phyloP scores from a whole-genome alignment of 1,140 invertebrate species.

The Diorhabda elongata region DNA sequence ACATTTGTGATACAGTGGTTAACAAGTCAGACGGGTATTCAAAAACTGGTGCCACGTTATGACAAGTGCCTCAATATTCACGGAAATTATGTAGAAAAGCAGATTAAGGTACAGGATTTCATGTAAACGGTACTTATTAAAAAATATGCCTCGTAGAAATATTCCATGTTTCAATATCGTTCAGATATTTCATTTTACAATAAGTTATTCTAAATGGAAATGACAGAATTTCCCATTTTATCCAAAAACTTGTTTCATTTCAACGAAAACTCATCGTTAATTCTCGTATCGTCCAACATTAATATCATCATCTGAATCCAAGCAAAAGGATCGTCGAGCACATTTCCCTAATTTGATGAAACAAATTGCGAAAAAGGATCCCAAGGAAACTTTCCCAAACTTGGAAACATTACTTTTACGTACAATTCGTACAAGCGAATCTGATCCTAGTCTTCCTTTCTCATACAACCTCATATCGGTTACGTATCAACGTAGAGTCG shows the following conservation, averaged over 20 bases:
- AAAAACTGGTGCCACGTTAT: no score
- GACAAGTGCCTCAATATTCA: no score
- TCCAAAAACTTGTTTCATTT: neutral
- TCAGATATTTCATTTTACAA: no score
- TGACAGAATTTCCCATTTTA: no score
- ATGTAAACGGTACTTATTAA: no score
- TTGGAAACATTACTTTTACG: neutral
- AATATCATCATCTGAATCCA: constrained; percentile 32
- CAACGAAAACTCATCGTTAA: constrained; percentile 11
- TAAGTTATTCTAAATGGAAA: no score
- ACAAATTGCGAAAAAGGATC: constrained; percentile 33
- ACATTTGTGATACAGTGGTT: no score
- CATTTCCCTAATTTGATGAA: constrained; percentile 42
- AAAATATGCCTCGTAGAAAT: no score
- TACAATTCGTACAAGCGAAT: neutral
- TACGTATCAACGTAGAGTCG: neutral
- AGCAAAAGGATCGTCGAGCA: constrained; percentile 30
- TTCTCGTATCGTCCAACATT: constrained; percentile 29
- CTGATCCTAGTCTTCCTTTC: neutral
- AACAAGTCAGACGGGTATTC: no score
- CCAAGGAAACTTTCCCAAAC: neutral
- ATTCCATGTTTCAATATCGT: no score
- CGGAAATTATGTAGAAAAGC: no score
- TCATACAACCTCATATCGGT: neutral
- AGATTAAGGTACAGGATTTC: no score